A percentile compares a stretch with the other conserved stretches of the same genome.
Conservation (phyloP, 2,113 vertebrate genomes). For the Hiodon tergisus region DNA sequence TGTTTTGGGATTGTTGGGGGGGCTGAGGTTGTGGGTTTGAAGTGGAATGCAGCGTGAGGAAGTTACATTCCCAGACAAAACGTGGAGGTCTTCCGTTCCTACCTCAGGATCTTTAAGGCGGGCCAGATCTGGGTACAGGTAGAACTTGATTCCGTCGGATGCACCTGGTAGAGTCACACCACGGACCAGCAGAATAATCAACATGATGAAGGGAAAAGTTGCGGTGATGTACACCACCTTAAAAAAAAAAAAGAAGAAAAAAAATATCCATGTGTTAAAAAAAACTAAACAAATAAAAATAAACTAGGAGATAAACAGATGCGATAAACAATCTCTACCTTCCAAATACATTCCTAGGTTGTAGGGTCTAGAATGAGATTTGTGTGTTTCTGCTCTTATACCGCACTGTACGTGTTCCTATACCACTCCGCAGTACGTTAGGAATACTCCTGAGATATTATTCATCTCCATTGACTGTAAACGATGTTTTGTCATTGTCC, state of each 20-base stretch:
- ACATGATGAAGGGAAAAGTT: constrained; percentile 94
- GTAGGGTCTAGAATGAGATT: background rate
- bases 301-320: constrained; percentile 27
- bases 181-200: constrained; percentile 86
- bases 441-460: too few species aligned
- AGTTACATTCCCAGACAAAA: background rate
- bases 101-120: constrained; percentile 92
- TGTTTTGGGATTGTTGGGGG: background rate
- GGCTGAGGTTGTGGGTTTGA: background rate
- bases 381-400: background rate
- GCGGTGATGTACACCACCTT: constrained; percentile 91
- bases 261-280: background rate
- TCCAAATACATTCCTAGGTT: too few species aligned
- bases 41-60: background rate
- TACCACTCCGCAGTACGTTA: too few species aligned
- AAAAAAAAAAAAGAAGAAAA: background rate
- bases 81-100: constrained; percentile 20
- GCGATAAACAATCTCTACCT: background rate
- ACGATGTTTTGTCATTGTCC: too few species aligned
- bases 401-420: too few species aligned
- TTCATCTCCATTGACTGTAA: too few species aligned
- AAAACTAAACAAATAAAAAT: background rate
- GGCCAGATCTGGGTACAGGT: constrained; percentile 85
- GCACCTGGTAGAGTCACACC: constrained; percentile 93
- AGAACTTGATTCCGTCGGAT: constrained; percentile 89